These are phyloP conservation scores for Brachymystax lenok DNA, from an alignment of 2,797 vertebrate species.

Conservation along the genomic window DNA sequence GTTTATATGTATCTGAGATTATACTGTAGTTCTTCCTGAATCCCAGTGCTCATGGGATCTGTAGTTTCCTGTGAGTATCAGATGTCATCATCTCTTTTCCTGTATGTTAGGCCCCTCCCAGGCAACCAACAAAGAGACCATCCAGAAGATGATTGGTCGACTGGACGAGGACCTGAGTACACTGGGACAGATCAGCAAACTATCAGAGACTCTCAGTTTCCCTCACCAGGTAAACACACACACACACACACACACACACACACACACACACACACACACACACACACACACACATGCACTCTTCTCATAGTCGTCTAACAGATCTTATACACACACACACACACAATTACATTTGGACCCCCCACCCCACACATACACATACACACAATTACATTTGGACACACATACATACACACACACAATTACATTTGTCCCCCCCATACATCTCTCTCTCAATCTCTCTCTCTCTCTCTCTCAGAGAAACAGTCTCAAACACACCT, in stretches of 20 bases:
- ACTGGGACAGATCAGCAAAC: conserved; percentile 93
- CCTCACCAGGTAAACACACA: conserved; percentile 98
- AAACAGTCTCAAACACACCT: no score
- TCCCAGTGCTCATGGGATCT: not conserved
- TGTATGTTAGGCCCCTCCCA: conserved; percentile 81
- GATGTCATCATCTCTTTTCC: not conserved
- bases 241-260: no score
- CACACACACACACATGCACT: no score
- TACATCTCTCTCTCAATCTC: no score
- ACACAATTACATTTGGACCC: no score
- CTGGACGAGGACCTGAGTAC: conserved; percentile 94
- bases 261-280: conserved; percentile 15
- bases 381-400: no score
- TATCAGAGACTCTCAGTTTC: conserved; percentile 91
- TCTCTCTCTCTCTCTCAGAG: no score
- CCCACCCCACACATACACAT: no score
- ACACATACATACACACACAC: no score
- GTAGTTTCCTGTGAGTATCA: not conserved
- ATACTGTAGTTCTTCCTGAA: not conserved
- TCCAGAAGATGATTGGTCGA: conserved; percentile 92
- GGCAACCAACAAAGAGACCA: conserved; percentile 89
- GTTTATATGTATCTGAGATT: not conserved
- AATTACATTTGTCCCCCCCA: no score
- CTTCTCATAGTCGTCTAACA: no score
- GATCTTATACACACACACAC: no score